A percentile compares a stretch with the other conserved stretches of the same genome.
Conservation (phyloP, 2,888 invertebrate genomes). For the Arge pagana region DNA sequence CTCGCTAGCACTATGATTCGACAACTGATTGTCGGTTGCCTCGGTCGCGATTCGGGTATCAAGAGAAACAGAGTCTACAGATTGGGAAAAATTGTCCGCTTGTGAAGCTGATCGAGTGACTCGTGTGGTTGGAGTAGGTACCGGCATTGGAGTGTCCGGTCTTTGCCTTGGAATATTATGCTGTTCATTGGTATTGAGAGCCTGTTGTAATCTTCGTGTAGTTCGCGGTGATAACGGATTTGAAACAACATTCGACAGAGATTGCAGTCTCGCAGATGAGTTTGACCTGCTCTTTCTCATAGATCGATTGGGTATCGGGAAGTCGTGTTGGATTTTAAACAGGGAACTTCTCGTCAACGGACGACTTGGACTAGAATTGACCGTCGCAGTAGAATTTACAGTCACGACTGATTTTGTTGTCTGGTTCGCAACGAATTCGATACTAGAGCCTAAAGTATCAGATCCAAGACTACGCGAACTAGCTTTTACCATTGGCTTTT, state of each 20-base stretch:
- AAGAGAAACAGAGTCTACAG: not conserved
- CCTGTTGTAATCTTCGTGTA: slow-evolving; percentile 4
- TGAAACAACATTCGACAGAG: not conserved
- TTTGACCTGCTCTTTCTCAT: slow-evolving; percentile 32
- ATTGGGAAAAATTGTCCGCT: slow-evolving; percentile 1
- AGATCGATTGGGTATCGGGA: slow-evolving; percentile 32
- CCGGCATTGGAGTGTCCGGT: slow-evolving; percentile 49
- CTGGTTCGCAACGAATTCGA: too few species aligned
- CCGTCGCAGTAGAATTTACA: not conserved
- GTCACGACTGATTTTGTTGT: not conserved
- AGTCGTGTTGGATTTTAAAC: slow-evolving; percentile 40
- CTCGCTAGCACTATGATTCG: not conserved
- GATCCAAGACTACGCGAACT: not conserved
- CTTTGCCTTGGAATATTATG: slow-evolving; percentile 32
- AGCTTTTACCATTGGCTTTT: not conserved
- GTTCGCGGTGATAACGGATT: not conserved
- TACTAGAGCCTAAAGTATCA: too few species aligned
- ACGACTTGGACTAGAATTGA: slow-evolving; percentile 17
- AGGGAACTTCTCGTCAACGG: slow-evolving; percentile 38
- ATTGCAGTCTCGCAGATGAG: slow-evolving; percentile 1
- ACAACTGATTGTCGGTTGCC: not conserved
- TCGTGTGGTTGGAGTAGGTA: slow-evolving; percentile 11
- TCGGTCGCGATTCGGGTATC: not conserved
- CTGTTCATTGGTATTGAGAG: slow-evolving; percentile 23
- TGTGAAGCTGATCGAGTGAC: slow-evolving; percentile 30